Conservation (phyloP, 1,140 invertebrate genomes). For the Piezodorus guildinii region DNA sequence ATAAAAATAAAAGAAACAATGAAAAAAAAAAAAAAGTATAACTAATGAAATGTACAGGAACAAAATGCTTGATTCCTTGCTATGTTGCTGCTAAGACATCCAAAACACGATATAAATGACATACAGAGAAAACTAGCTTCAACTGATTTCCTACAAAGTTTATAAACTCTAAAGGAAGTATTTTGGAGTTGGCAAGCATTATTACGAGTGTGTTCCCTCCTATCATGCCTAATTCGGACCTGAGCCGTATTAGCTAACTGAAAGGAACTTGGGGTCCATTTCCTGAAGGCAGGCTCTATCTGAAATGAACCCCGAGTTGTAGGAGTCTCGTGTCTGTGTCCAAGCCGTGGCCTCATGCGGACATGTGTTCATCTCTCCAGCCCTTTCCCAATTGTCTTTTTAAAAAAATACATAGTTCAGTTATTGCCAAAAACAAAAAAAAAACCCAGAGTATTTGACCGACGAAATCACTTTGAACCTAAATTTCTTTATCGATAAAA, state of each 20-base stretch:
- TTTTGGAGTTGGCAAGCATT: conserved; percentile 1
- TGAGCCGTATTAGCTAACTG: conserved; percentile 4
- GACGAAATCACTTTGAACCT: too few species aligned
- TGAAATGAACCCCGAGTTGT: conserved; percentile 23
- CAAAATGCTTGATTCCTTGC: conserved; percentile 21
- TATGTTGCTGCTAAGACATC: conserved; percentile 25
- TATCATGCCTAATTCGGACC: conserved; percentile 8
- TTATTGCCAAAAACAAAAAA: too few species aligned
- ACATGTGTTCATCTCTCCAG: not conserved
- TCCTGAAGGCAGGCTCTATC: conserved; percentile 22
- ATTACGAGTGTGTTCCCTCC: conserved; percentile 3
- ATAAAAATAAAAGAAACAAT: conserved; percentile 4
- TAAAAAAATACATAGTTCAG: too few species aligned
- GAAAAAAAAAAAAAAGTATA: not conserved
- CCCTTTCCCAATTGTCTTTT: conserved; percentile 1
- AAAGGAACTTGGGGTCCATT: conserved; percentile 25
- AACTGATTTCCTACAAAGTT: conserved; percentile 22
- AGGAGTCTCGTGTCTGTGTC: not conserved
- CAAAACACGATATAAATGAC: conserved; percentile 21
- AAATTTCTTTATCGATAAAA: too few species aligned
- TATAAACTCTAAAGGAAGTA: conserved; percentile 11
- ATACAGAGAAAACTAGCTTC: conserved; percentile 18
- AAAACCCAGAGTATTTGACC: too few species aligned
- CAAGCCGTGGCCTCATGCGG: conserved; percentile 11
- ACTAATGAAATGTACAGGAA: conserved; percentile 15